Evolutionary conservation across 2,113 vertebrate genomes (phyloP), one percentile per base, ranked within the genome.

Genomic region (Amazona guildingii): DNA sequence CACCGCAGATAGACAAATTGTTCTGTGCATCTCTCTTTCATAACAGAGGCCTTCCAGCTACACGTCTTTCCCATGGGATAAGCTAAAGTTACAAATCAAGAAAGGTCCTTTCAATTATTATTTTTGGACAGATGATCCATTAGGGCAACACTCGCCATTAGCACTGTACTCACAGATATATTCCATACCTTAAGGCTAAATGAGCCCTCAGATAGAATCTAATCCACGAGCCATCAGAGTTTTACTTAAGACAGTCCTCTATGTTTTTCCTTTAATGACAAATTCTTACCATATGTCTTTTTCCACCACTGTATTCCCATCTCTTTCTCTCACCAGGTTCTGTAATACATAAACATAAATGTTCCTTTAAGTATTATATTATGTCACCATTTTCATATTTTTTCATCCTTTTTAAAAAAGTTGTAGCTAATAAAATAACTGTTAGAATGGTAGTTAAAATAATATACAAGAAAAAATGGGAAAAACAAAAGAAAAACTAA

Each of bases 81-180:
- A 61, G 17, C 13, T 49, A 28, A 61, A 21, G 33, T 35, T 79
- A 35, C 21, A 76, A 54, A 72, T 84, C 90, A 80, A 95, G 73
- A 77, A 88, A 83, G 54, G 67, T 77, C 64, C 68, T 93, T 91
- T 92, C 88, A 83, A 86, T 93, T 91, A 84, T 61, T 91, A 86
- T 83, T 93, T 95, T 63, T 88, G 61, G 83, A 95, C 49, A 92
- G 91, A 90, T 74, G 62, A 95, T 94, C 67, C 67, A 72, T 93
- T 93, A 86, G 48, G 83, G 51, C 35, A 92, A 87, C 55, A 87
- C 20, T 83, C 37, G 85, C 66, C 83, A 77, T 85, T 70, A 92
- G 67, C 51, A 67, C 39, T 81, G n/a, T 70, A 92, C n/a, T 92
- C 70, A 82, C 0, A 2, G 68, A 91, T 78, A 49, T 11, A 76